Percentiles rank a stretch among this genome's conserved stretches.
Evolutionary conservation across 2,797 vertebrate genomes (phyloP).

Genomic region (Lagocephalus sceleratus): DNA sequence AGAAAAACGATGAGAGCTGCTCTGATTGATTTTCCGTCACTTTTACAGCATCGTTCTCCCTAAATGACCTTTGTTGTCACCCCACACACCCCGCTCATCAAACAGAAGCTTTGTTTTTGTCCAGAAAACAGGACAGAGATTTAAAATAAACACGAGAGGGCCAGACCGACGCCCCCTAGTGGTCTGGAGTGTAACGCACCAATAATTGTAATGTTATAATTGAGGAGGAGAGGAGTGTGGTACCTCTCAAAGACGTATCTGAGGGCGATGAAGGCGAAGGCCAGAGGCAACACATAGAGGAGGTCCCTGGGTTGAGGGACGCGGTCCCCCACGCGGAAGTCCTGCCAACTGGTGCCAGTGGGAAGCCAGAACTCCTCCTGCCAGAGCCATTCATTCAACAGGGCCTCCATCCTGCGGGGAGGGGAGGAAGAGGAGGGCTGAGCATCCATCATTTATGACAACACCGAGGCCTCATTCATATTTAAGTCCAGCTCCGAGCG

Average conservation of each 20-base stretch:
- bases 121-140: too few relatives aligned
- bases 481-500: conserved; percentile 14
- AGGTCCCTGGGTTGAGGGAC: conserved; percentile 83
- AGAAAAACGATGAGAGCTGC: too few relatives aligned
- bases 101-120: too few relatives aligned
- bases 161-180: background rate
- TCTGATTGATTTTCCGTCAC: too few relatives aligned
- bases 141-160: background rate
- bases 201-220: too few relatives aligned
- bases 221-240: conserved; percentile 21
- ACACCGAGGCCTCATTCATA: conserved; percentile 29
- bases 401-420: conserved; percentile 74
- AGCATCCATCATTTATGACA: conserved; percentile 20
- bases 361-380: conserved; percentile 84
- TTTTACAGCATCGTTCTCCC: too few relatives aligned
- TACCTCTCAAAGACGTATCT: conserved; percentile 84
- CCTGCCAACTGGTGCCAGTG: conserved; percentile 78
- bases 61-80: too few relatives aligned
- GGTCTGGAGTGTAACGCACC: too few relatives aligned
- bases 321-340: conserved; percentile 66
- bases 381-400: conserved; percentile 84
- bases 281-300: conserved; percentile 76
- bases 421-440: background rate
- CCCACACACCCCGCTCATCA: too few relatives aligned
- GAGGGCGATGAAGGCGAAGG: conserved; percentile 75